Conservation (phyloP, 2,797 vertebrate species). For the Sciurus carolinensis region DNA sequence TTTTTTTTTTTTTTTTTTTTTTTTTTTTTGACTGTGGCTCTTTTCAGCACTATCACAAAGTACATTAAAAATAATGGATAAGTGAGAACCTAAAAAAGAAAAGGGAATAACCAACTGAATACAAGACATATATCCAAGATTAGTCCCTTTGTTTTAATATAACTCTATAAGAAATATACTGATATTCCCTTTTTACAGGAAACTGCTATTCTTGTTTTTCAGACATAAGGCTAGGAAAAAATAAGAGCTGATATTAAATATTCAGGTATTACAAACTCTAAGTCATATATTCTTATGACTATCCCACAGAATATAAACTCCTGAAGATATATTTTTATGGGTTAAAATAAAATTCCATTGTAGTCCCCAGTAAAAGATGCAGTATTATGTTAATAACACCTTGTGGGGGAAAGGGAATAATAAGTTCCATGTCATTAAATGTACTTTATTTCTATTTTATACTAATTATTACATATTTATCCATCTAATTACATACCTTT, state of each 20-base stretch:
- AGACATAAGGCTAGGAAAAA: background rate
- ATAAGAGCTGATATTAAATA: background rate
- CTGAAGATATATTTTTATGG: background rate
- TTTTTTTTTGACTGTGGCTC: background rate
- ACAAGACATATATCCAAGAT: fast-evolving
- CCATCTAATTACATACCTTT: constrained; percentile 1
- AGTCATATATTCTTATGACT: background rate
- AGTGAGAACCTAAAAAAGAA: background rate
- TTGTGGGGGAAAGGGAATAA: background rate
- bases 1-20: background rate
- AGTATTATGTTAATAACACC: background rate
- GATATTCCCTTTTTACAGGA: background rate
- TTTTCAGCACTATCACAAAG: background rate
- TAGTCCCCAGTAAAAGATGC: background rate
- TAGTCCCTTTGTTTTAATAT: background rate
- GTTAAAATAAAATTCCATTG: background rate
- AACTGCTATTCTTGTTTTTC: background rate
- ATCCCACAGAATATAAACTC: background rate
- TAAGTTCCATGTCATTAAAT: background rate
- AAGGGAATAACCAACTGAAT: background rate
- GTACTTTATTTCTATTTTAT: background rate
- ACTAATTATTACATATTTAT: background rate
- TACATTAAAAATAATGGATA: background rate
- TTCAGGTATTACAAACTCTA: background rate
- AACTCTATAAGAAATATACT: background rate